phyloP scores from a whole-genome alignment of 1,140 invertebrate genomes.

The Frieseomelitta varia region DNA sequence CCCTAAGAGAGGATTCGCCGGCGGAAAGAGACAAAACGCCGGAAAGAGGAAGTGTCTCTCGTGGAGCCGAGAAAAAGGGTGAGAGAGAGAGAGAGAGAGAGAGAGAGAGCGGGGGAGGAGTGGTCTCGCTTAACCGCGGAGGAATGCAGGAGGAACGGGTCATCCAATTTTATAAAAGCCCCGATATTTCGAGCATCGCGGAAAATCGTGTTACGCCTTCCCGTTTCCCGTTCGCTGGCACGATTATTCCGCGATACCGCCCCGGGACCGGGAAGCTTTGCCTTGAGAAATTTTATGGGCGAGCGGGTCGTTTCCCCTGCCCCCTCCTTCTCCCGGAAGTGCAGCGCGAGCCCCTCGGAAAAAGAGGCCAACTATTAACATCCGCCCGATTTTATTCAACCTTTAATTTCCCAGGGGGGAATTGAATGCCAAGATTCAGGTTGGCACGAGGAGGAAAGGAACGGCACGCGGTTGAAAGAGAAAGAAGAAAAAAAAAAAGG shows the following conservation, averaged over 20 bases:
- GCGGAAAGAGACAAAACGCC: neutral
- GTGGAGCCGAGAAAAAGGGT: neutral
- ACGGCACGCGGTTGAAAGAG: neutral
- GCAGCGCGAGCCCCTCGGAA: neutral
- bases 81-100: too few relatives aligned
- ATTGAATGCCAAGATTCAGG: slow-evolving; percentile 30
- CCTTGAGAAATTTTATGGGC: slow-evolving; percentile 18
- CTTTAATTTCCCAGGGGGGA: slow-evolving; percentile 37
- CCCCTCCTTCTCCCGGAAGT: neutral
- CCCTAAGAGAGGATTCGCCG: neutral
- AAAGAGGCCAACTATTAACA: slow-evolving; percentile 31
- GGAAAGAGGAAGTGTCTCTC: neutral
- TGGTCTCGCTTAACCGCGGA: too few relatives aligned
- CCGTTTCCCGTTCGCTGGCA: neutral
- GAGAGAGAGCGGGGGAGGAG: too few relatives aligned
- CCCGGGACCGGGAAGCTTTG: neutral
- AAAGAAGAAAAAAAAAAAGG: neutral
- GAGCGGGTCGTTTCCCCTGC: neutral
- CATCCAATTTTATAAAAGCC: slow-evolving; percentile 49
- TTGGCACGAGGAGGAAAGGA: neutral
- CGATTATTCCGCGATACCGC: slow-evolving; percentile 34
- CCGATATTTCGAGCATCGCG: slow-evolving; percentile 39
- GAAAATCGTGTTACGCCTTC: slow-evolving; percentile 30
- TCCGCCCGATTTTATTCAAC: slow-evolving; percentile 33
- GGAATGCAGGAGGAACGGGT: neutral